Evolutionary conservation across 2,797 vertebrate genomes (phyloP).

Genomic region (Diplodus sargus): DNA sequence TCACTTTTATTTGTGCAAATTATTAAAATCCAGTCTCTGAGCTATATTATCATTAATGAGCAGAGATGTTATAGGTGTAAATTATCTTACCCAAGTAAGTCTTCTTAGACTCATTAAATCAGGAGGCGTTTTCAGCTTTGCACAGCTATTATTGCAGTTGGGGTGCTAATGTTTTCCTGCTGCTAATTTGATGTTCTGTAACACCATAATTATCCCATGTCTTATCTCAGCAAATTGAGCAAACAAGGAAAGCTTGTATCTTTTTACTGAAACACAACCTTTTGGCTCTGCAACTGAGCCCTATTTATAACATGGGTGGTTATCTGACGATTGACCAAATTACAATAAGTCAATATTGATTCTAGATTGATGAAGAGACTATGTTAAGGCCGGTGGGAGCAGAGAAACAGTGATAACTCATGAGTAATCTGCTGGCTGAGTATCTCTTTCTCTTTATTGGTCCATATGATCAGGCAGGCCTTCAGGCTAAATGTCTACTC

Average conservation of each 20-base stretch:
- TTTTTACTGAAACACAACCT: slow-evolving; percentile 41
- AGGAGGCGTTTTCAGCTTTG: slow-evolving; percentile 51
- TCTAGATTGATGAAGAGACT: background rate
- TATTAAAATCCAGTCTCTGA: slow-evolving; percentile 3
- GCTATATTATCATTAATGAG: slow-evolving; percentile 8
- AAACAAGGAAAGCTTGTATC: slow-evolving; percentile 42
- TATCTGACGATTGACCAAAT: slow-evolving; percentile 40
- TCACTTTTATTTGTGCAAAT: background rate
- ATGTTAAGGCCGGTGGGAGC: slow-evolving; percentile 7
- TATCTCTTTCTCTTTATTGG: slow-evolving; percentile 38
- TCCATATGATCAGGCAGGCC: slow-evolving; percentile 27
- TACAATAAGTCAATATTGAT: slow-evolving; percentile 43
- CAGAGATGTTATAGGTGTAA: slow-evolving; percentile 35
- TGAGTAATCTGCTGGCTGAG: slow-evolving; percentile 29
- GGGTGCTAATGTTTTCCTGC: slow-evolving; percentile 61
- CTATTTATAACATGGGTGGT: slow-evolving; percentile 9
- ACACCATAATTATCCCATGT: slow-evolving; percentile 62
- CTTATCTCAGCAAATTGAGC: slow-evolving; percentile 57
- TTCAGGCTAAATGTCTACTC: slow-evolving; percentile 41
- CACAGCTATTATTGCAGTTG: slow-evolving; percentile 54
- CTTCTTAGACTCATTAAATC: slow-evolving; percentile 51
- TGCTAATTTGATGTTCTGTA: slow-evolving; percentile 66
- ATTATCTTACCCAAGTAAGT: slow-evolving; percentile 44
- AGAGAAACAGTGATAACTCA: slow-evolving; percentile 24
- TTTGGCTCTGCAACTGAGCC: background rate